Conservation (phyloP, 2,888 invertebrate species). For the Odontocolon sp. region DNA sequence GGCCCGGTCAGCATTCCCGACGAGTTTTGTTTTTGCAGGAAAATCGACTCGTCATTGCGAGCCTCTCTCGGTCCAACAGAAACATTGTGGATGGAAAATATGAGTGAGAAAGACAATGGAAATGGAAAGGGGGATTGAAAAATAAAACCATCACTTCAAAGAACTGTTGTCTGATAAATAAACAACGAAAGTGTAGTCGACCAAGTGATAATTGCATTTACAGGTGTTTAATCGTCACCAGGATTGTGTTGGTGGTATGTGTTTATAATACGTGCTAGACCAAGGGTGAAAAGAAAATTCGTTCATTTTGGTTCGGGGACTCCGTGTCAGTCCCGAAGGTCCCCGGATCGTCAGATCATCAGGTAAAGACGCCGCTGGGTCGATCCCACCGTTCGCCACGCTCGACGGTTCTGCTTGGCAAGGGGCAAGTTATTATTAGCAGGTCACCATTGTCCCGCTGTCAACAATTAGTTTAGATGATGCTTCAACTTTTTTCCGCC, state of each 20-base stretch:
- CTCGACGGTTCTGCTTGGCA: slow-evolving; percentile 26
- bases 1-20: slow-evolving; percentile 17
- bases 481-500: slow-evolving; percentile 65
- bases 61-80: not conserved
- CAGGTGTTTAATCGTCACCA: not conserved
- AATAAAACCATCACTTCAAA: no score
- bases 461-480: slow-evolving; percentile 79
- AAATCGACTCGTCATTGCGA: slow-evolving; percentile 56
- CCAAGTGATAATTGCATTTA: not conserved
- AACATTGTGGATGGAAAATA: slow-evolving; percentile 1
- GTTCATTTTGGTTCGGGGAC: slow-evolving; percentile 21
- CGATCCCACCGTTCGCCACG: slow-evolving; percentile 42
- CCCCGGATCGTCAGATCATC: slow-evolving; percentile 28
- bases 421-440: slow-evolving; percentile 75
- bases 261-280: slow-evolving; percentile 1
- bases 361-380: slow-evolving; percentile 54
- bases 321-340: slow-evolving; percentile 14
- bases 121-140: not conserved
- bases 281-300: slow-evolving; percentile 6
- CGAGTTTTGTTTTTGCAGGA: slow-evolving; percentile 56
- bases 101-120: not conserved
- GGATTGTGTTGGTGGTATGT: slow-evolving; percentile 6
- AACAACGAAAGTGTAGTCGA: no score
- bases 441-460: slow-evolving; percentile 75
- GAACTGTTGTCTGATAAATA: no score